Percentiles rank a stretch among this genome's conserved stretches.
These are phyloP conservation scores for Sepioteuthis lessoniana DNA, from an alignment of 2,888 invertebrate genomes.

Conservation along the genomic window DNA sequence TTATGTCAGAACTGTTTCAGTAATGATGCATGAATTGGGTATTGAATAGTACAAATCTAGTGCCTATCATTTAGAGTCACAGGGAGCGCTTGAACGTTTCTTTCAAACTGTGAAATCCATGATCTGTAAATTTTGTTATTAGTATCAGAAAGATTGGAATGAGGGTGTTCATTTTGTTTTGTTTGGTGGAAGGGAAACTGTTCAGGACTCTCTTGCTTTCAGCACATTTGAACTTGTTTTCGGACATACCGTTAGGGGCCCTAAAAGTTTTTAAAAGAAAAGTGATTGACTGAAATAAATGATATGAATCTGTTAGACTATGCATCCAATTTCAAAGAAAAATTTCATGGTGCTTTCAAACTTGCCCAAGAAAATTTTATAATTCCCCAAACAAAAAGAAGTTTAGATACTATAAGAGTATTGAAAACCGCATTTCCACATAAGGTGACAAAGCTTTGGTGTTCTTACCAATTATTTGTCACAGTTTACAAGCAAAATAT, in stretches of 20 bases:
- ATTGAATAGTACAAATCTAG: too few relatives aligned
- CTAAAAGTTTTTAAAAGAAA: background rate
- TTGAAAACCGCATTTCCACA: conserved; percentile 52
- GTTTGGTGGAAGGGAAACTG: too few relatives aligned
- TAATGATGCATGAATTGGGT: too few relatives aligned
- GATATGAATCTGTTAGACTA: too few relatives aligned
- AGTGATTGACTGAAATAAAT: background rate
- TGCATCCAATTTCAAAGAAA: conserved; percentile 50
- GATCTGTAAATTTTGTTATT: too few relatives aligned
- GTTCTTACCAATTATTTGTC: conserved; percentile 54
- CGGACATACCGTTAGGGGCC: background rate
- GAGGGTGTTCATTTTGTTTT: too few relatives aligned
- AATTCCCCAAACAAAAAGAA: conserved; percentile 54
- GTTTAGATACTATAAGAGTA: conserved; percentile 53
- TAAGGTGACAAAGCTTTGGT: conserved; percentile 56
- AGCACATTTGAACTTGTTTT: background rate
- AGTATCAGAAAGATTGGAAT: too few relatives aligned
- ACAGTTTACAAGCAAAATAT: conserved; percentile 48
- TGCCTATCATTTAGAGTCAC: too few relatives aligned
- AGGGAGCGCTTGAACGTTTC: too few relatives aligned
- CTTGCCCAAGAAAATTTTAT: conserved; percentile 53
- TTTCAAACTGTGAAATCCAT: too few relatives aligned
- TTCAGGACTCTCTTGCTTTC: too few relatives aligned
- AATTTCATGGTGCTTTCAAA: conserved; percentile 50
- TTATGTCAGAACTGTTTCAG: too few relatives aligned